phyloP scores from a whole-genome alignment of 2,113 vertebrate genomes.

The Xiphophorus hellerii region DNA sequence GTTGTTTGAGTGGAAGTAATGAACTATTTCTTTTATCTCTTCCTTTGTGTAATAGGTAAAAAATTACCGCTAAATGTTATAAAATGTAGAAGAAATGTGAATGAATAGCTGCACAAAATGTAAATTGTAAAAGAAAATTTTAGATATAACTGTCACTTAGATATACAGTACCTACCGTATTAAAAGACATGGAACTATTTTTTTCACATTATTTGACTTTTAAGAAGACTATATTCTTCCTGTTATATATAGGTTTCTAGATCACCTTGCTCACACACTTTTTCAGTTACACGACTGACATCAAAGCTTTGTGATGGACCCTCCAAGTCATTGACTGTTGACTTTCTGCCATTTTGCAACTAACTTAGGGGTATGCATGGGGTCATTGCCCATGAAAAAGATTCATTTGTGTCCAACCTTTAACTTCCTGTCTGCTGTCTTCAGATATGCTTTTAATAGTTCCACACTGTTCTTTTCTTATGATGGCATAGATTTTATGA shows the following conservation, averaged over 20 bases:
- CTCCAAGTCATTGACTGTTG: not conserved
- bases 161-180: not conserved
- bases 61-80: constrained; percentile 54
- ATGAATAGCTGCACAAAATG: not conserved
- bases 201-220: not conserved
- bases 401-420: not conserved
- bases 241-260: not conserved
- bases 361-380: no score
- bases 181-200: not conserved
- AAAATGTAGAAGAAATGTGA: constrained; percentile 17
- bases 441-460: not conserved
- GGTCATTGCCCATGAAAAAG: no score
- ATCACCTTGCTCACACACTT: not conserved
- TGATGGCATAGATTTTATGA: no score
- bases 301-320: not conserved
- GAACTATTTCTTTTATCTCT: constrained; percentile 69
- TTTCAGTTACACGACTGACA: not conserved
- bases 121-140: not conserved
- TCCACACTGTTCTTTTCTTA: not conserved
- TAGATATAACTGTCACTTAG: not conserved
- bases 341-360: not conserved
- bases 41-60: constrained; percentile 63
- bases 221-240: not conserved
- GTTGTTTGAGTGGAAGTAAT: constrained; percentile 73
- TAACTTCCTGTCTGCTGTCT: not conserved